phyloP scores from a whole-genome alignment of 2,888 invertebrate species.

The Mythimna loreyi region DNA sequence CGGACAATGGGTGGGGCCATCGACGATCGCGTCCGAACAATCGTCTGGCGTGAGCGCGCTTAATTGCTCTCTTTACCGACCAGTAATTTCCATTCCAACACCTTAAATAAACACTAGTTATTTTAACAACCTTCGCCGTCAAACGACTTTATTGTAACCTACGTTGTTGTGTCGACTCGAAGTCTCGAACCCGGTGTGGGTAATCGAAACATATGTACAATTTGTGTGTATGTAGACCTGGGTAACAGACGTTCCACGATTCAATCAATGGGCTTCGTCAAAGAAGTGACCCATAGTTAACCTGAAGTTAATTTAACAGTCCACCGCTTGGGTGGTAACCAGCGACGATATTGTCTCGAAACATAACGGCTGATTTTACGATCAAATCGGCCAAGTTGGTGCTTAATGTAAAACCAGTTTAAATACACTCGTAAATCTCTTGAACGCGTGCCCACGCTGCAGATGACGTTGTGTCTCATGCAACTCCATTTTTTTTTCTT shows the following conservation, averaged over 20 bases:
- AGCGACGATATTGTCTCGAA: conserved; percentile 85
- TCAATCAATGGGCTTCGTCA: conserved; percentile 63
- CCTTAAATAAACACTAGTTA: conserved; percentile 66
- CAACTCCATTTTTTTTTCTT: conserved; percentile 66
- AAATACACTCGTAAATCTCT: conserved; percentile 89
- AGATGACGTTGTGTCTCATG: conserved; percentile 78
- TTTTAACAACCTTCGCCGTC: conserved; percentile 64
- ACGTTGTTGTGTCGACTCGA: conserved; percentile 34
- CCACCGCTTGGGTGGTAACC: conserved; percentile 85
- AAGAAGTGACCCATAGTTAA: conserved; percentile 81
- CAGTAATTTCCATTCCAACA: conserved; percentile 79
- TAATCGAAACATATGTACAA: conserved; percentile 25
- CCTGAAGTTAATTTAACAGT: conserved; percentile 84
- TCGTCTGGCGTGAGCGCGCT: conserved; percentile 79
- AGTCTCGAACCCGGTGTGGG: conserved; percentile 16
- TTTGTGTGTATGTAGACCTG: conserved; percentile 19
- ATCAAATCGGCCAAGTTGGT: conserved; percentile 87
- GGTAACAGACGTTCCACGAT: conserved; percentile 55
- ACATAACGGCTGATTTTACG: conserved; percentile 87
- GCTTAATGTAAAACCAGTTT: conserved; percentile 89
- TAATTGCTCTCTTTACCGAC: conserved; percentile 83
- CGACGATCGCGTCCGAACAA: conserved; percentile 80
- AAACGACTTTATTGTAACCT: conserved; percentile 62
- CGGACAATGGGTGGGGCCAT: conserved; percentile 82
- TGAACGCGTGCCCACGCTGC: conserved; percentile 84